Evolutionary conservation across 2,888 invertebrate genomes (phyloP).

Genomic region (Trachelus troglodyta): DNA sequence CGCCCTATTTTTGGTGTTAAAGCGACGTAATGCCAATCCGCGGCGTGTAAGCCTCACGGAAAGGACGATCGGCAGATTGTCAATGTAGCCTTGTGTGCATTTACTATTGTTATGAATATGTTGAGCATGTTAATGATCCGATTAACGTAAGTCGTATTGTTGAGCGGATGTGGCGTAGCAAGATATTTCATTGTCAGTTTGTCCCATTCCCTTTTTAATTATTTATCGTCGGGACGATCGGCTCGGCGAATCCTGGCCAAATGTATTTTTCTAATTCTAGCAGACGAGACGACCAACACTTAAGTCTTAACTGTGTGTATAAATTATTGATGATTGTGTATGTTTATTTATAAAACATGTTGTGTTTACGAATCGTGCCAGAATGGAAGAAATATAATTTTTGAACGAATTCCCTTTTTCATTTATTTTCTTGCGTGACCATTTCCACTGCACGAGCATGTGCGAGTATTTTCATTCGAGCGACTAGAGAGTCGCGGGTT

Average conservation of each 20-base stretch:
- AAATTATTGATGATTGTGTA: constrained; percentile 60
- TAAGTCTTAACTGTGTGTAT: constrained; percentile 33
- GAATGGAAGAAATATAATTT: constrained; percentile 66
- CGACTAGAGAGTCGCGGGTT: background rate
- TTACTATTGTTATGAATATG: constrained; percentile 19
- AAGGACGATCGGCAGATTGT: background rate
- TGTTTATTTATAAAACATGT: constrained; percentile 66
- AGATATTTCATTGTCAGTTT: background rate
- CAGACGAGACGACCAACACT: no score
- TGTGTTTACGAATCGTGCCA: constrained; percentile 64
- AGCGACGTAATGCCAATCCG: no score
- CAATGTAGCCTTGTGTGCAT: constrained; percentile 20
- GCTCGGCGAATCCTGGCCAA: background rate
- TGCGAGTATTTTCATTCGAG: background rate
- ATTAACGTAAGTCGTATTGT: background rate
- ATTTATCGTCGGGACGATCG: no score
- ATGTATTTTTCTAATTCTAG: constrained; percentile 8
- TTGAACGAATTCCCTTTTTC: constrained; percentile 51
- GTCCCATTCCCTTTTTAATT: background rate
- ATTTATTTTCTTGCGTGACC: no score
- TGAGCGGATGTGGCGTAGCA: background rate
- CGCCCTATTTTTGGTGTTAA: no score
- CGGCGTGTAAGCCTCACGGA: no score
- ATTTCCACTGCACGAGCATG: no score
- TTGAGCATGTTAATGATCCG: background rate